These are phyloP conservation scores for Onychostruthus taczanowskii DNA, from an alignment of 2,113 vertebrate genomes.

Conservation along the genomic window DNA sequence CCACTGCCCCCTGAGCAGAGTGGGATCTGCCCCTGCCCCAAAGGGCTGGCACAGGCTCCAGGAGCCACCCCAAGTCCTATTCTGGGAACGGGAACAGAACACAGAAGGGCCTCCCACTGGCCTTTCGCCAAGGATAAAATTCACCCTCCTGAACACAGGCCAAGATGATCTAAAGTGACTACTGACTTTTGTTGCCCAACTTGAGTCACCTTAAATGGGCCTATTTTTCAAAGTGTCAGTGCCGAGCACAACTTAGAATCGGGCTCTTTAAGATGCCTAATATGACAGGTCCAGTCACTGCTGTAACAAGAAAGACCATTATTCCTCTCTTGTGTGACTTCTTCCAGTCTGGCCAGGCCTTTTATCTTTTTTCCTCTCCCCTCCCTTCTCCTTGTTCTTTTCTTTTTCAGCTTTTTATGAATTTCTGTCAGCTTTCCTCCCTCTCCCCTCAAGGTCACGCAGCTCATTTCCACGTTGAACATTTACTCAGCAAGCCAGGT, in stretches of 20 bases:
- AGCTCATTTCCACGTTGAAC: slow-evolving; percentile 76
- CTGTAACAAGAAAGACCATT: background rate
- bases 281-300: background rate
- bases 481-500: slow-evolving; percentile 87
- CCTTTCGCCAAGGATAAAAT: slow-evolving; percentile 43
- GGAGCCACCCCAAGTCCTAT: slow-evolving; percentile 47
- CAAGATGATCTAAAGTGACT: slow-evolving; percentile 62
- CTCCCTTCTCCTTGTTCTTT: slow-evolving; percentile 2
- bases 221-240: slow-evolving; percentile 20
- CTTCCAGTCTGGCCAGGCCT: background rate
- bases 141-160: slow-evolving; percentile 49
- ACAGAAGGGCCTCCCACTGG: slow-evolving; percentile 45
- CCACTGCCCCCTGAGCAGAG: background rate
- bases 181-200: slow-evolving; percentile 63
- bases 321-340: background rate
- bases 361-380: background rate
- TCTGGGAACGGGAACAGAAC: slow-evolving; percentile 44
- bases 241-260: background rate
- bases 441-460: slow-evolving; percentile 83
- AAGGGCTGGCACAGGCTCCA: background rate
- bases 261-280: background rate
- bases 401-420: slow-evolving; percentile 55
- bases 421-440: slow-evolving; percentile 23
- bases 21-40: background rate
- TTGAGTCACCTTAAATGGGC: slow-evolving; percentile 65